These are phyloP conservation scores for Enteromius paludinosus DNA, from an alignment of 2,797 vertebrate species.

Conservation along the genomic window DNA sequence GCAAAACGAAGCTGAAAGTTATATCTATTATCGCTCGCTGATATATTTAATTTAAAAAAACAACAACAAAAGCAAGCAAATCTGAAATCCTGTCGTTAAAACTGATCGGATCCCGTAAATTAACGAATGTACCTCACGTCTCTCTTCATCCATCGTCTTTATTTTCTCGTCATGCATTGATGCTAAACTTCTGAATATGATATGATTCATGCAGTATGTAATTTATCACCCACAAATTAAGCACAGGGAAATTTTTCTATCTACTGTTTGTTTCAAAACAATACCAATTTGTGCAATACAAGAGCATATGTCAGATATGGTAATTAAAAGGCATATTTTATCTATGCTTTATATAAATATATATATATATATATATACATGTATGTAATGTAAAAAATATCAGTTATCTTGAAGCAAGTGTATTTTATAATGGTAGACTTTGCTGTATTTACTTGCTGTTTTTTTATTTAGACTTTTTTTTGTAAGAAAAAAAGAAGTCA, in stretches of 20 bases:
- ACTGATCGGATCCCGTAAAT: background rate
- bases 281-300: conserved; percentile 62
- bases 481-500: conserved; percentile 44
- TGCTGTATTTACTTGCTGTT: conserved; percentile 57
- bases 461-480: conserved; percentile 57
- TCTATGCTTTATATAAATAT: conserved; percentile 62
- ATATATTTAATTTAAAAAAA: background rate
- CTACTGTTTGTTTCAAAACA: conserved; percentile 56
- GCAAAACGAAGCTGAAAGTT: background rate
- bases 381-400: conserved; percentile 59
- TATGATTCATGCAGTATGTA: conserved; percentile 50
- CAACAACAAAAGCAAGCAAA: background rate
- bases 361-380: conserved; percentile 20
- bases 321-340: conserved; percentile 63
- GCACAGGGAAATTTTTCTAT: conserved; percentile 64
- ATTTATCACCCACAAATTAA: conserved; percentile 56
- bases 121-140: conserved; percentile 50
- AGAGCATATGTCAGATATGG: conserved; percentile 57
- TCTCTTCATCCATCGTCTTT: conserved; percentile 10
- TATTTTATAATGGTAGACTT: conserved; percentile 65
- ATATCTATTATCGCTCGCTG: background rate
- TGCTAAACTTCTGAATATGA: conserved; percentile 33
- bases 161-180: conserved; percentile 40
- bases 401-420: conserved; percentile 54
- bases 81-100: background rate